A percentile compares a stretch with the other conserved stretches of the same genome.
Evolutionary conservation across 2,888 invertebrate genomes (phyloP).

Genomic region (Dynastes grantii): DNA sequence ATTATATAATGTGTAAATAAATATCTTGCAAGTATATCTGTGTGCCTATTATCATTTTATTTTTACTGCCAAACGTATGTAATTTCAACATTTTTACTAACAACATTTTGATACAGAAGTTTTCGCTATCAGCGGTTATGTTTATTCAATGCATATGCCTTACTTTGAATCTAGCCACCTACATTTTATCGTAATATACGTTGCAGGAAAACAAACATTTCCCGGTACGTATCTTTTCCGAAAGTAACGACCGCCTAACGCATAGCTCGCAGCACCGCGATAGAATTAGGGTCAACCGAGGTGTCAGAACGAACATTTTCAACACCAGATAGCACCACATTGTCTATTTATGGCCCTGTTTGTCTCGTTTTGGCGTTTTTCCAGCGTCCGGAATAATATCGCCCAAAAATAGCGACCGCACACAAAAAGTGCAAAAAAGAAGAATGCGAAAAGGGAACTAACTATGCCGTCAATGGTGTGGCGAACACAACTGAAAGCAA

Average conservation of each 20-base stretch:
- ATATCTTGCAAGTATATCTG: too few species aligned
- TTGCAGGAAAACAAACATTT: constrained; percentile 47
- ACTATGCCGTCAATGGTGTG: background rate
- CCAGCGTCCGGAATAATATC: constrained; percentile 59
- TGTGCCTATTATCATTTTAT: too few species aligned
- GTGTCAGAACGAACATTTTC: constrained; percentile 61
- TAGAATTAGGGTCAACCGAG: constrained; percentile 58
- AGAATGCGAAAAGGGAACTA: background rate
- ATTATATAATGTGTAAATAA: too few species aligned
- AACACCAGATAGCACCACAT: constrained; percentile 63
- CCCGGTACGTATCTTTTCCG: constrained; percentile 40
- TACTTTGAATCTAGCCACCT: background rate
- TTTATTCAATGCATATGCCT: background rate
- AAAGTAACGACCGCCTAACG: constrained; percentile 52
- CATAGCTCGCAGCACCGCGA: constrained; percentile 50
- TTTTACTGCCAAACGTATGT: too few species aligned
- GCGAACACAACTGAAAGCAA: too few species aligned
- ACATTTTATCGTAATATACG: constrained; percentile 37
- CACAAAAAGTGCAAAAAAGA: constrained; percentile 4
- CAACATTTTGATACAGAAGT: too few species aligned
- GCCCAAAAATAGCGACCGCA: constrained; percentile 12
- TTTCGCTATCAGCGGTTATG: too few species aligned
- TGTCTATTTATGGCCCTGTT: constrained; percentile 66
- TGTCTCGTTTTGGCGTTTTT: constrained; percentile 64
- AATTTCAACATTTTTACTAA: too few species aligned